Evolutionary conservation across 2,888 invertebrate species (phyloP), one percentile per base, ranked within the genome.

Genomic region (Prosapia bicincta): DNA sequence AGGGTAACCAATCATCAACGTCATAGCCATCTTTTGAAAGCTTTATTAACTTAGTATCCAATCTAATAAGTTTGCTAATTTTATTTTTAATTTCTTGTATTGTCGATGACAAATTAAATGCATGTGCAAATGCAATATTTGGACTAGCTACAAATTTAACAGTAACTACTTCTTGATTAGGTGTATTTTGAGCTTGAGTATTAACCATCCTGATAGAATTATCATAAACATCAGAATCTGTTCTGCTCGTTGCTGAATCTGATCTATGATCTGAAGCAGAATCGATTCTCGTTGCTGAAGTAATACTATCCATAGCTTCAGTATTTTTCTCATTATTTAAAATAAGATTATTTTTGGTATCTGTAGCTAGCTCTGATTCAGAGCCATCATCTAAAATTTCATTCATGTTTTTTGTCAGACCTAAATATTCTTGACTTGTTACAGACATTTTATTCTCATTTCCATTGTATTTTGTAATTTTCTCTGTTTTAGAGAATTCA

Each of bases 21-120:
- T 78, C 77, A 80, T 70, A 71, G 13, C 77, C 81, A 80, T 76
- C 84, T 80, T 77, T 84, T 81, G 78, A 81, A 24, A 78, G 71
- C 75, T 72, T 77, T 15, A 80, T 68, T 65, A 75, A 75, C 28
- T 71, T 72, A 25, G 77, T 69, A 26, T 79, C 79, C n/a, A 80
- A 72, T 66, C 79, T 76, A 13, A 82, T 76, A 54, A 80, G 70
- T 30, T 75, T 70, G 3, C 81, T 78, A 26, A 82, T 69, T 26
- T 81, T 77, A 15, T 77, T 73, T 77, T 80, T 80, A 15, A 83
- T 77, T 24, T 80, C 76, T 26, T 77, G 76, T 0, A 82, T 77
- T 9, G 79, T 80, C 2, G 80, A 79, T 15, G 76, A 69, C 13
- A 78, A 79, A 23, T 77, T 71, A 72, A 81, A 82, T 7, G 81